Evolutionary conservation across 1,140 invertebrate genomes (phyloP), one percentile per base, ranked within the genome.

Genomic region (Drosophila pseudoobscura): DNA sequence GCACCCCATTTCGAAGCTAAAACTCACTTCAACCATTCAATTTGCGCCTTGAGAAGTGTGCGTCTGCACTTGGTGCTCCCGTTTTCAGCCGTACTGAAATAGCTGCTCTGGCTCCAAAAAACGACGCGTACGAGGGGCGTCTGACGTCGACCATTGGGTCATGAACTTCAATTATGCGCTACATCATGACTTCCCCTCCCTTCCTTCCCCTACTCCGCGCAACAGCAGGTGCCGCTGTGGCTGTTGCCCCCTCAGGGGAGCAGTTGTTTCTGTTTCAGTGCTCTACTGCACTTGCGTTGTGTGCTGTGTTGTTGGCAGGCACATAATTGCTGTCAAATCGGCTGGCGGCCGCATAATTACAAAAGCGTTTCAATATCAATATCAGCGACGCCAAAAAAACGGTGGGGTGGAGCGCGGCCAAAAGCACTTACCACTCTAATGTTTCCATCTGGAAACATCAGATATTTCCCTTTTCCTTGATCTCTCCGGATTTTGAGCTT

Each of bases 91-190:
- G 35, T 5, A 35, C 69, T 45, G 49, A 75, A 47, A 63, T 70
- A 69, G 77, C 47, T 45, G 47, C 54, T 47, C 39, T 35, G 52
- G 61, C 31, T 35, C 31, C 9, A 1, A 11, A 35, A 74, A 45
- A 43, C 41, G 51, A 59, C 72, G 63, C 54, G 54, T 75, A 58
- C 45, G 58, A 61, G 66, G 80, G 68, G 68, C 62, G 64, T 73
- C 74, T 56, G 69, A 79, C 74, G 70, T 65, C 65, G 60, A 78
- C 54, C 54, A 45, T 70, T 64, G 82, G 78, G 83, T 88, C 82
- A 83, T 87, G 82, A 87, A 88, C 82, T 87, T 78, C 82, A 87
- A 87, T 87, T 88, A 82, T 59, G 61, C 50, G 65, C 69, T 54
- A 63, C 63, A 64, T 62, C 61, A 61, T 50, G 60, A 24, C 35